Base-by-base conservation (phyloP, 2,113 vertebrate genomes). In the Bagarius yarrelli region DNA sequence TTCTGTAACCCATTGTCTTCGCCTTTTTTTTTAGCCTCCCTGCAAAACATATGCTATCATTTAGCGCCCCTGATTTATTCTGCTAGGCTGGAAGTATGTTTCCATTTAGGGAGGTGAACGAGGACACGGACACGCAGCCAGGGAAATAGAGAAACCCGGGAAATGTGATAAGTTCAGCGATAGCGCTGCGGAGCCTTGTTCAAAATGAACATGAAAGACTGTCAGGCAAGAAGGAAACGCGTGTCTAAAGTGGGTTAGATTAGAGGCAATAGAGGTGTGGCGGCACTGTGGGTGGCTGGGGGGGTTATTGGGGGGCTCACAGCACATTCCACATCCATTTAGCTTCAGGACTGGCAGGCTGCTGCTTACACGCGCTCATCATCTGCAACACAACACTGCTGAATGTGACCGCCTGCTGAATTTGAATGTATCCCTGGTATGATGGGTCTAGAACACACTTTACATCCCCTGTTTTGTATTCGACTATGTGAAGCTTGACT, bases 161-260 rank as follows among this genome's bases (percentile, higher is more conserved):
- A 85, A 79, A 82, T 86, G 86, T 86, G 88, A 90, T 81, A 88
- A 91, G 89, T 93, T 91, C 87, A 93, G 88, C 89, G 89, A 92
- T 92, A 86, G 88, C 89, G 89, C 88, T 66, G 85, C 88, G 88
- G 92, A 91, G 90, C 89, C 83, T 81, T 91, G 90, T 92, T 89
- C 9, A 82, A 88, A 90, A 91, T 84, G 90, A 89, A 89, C 90
- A 93, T 95, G 90, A 94, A 94, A 94, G 92, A 88, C 86, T 83
- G 82, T 91, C 86, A 92, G 90, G 91, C 91, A 86, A 92, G 89
- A 91, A 85, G 86, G 82, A 88, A 91, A 90, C 86, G 86, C 85
- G 89, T 93, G 91, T 95, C 93, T 94, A 91, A 93, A 92, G 92
- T 90, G 79, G 87, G 91, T 84, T 87, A 89, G 91, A 94, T 95